Base-by-base conservation (phyloP, 2,797 vertebrate species). In the Spheniscus humboldti region DNA sequence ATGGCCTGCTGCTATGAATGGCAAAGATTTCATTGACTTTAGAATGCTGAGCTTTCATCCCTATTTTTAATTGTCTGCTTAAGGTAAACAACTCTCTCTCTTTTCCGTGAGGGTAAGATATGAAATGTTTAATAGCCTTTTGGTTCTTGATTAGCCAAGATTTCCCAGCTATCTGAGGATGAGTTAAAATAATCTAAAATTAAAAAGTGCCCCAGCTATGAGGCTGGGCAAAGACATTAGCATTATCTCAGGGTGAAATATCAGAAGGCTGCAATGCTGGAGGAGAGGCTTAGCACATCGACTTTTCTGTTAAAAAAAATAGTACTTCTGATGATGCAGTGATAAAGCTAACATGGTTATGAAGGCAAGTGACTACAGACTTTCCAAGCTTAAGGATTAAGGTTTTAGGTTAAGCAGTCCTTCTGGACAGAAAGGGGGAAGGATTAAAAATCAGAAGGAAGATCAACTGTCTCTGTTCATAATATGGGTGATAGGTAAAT, bases 221-320 rank as follows among this genome's bases (percentile, higher is more conserved):
- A 83, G n/a, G 48, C 74, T 98, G 93, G 94, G 68, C 0, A 45
- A 96, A 97, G 90, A 94, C 68, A 59, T 64, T 87, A 60, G 69
- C 81, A 68, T 85, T 24, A 45, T 97, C 91, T 97, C 90, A 74
- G 92, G 75, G 80, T 96, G 95, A 92, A 95, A 97, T 97, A 97
- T 9, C 7, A 60, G 88, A 80, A 96, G 93, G 78, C 90, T 97
- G 96, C 94, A 15, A 37, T 97, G 96, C 97, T 97, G 97, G 86
- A 97, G 96, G 94, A 97, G 90, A 98, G 96, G 94, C 94, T 97
- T 98, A 98, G 90, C 94, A 95, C 92, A 97, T 92, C 43, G 74
- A 97, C 94, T 96, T 97, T 97, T 96, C 96, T 95, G 63, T 83
- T 91, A 59, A 89, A 96, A 91, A 94, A 94, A 86, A 84, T 30